Conservation (phyloP, 2,888 invertebrate species). For the Drosophila villosipedis region DNA sequence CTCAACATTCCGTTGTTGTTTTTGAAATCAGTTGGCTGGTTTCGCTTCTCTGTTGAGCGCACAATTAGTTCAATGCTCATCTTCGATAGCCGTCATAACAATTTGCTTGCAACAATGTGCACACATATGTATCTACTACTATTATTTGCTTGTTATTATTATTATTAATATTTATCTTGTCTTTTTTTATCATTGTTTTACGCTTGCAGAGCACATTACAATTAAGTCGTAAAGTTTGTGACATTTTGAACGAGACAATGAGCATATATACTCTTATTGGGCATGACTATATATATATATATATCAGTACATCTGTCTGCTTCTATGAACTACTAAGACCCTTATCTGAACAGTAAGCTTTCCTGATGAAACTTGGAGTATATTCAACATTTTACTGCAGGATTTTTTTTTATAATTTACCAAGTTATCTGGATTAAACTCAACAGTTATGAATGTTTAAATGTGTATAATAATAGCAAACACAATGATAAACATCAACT, state of each 20-base stretch:
- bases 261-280: neutral
- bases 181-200: neutral
- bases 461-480: neutral
- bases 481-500: neutral
- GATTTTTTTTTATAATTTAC: too few species aligned
- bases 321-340: too few species aligned
- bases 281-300: neutral
- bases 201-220: neutral
- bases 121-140: conserved; percentile 23
- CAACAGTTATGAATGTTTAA: neutral
- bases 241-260: neutral
- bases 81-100: conserved; percentile 61
- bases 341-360: too few species aligned
- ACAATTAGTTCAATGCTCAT: conserved; percentile 79
- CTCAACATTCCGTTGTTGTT: conserved; percentile 3
- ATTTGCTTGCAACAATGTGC: conserved; percentile 53
- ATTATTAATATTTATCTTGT: neutral
- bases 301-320: too few species aligned
- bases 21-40: conserved; percentile 45
- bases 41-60: conserved; percentile 71
- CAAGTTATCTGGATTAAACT: too few species aligned
- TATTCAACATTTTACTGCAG: too few species aligned
- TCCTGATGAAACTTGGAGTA: too few species aligned
- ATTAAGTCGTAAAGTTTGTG: neutral
- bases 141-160: conserved; percentile 31